phyloP scores from a whole-genome alignment of 2,113 vertebrate genomes.

The Todiramphus saurophagus region DNA sequence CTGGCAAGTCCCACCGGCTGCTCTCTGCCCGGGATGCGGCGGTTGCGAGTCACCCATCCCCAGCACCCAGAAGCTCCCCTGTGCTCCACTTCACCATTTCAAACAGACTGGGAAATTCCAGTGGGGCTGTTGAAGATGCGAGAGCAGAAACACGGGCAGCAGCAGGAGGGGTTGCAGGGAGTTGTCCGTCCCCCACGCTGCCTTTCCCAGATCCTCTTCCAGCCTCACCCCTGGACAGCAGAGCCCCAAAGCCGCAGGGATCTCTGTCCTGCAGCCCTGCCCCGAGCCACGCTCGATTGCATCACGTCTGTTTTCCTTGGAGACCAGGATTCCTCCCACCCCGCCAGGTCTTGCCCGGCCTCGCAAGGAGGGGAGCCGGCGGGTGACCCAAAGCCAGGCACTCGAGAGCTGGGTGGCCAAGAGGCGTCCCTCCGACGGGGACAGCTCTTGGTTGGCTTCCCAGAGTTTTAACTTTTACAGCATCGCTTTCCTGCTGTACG shows the following conservation, averaged over 20 bases:
- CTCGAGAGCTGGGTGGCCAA: not conserved
- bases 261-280: not conserved
- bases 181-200: not conserved
- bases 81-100: not conserved
- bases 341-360: not conserved
- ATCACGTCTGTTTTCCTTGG: not conserved
- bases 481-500: accelerated
- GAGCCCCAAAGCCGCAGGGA: not conserved
- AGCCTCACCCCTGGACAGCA: accelerated
- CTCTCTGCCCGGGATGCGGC: not conserved
- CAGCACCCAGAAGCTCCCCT: not conserved
- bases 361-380: accelerated
- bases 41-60: accelerated
- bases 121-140: not conserved
- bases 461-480: not conserved
- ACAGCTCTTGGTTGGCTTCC: accelerated
- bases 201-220: not conserved
- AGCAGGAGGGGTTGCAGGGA: not conserved
- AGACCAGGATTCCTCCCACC: not conserved
- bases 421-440: not conserved
- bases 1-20: not conserved
- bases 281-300: not conserved
- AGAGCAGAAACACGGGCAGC: not conserved
- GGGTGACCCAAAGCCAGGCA: not conserved
- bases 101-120: not conserved